Percentiles rank a stretch among this genome's conserved stretches.
Conservation (phyloP, 2,888 invertebrate genomes). For the Polymixis lichenea region DNA sequence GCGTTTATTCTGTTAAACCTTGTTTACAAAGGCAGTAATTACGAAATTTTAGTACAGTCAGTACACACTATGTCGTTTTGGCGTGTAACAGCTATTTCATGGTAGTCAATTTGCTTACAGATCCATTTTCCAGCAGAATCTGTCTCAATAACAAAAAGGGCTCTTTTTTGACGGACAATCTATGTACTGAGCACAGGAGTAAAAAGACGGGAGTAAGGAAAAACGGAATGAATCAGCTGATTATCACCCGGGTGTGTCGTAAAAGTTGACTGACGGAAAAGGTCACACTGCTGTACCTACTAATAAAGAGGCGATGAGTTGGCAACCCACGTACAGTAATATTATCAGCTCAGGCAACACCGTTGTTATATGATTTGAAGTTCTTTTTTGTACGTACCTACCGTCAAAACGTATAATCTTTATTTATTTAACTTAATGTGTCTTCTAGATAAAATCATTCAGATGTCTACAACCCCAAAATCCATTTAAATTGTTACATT, state of each 20-base stretch:
- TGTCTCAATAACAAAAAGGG: not conserved
- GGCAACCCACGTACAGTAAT: constrained; percentile 46
- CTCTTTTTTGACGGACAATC: not conserved
- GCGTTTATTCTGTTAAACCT: too few species aligned
- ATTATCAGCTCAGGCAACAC: constrained; percentile 35
- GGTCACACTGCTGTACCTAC: constrained; percentile 51
- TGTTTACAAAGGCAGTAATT: not conserved
- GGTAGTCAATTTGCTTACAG: not conserved
- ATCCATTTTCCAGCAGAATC: not conserved
- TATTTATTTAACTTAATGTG: too few species aligned
- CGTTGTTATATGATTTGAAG: constrained; percentile 15
- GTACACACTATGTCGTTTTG: not conserved
- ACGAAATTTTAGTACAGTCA: not conserved
- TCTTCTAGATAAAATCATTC: too few species aligned
- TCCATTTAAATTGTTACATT: too few species aligned
- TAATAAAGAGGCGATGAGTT: constrained; percentile 59
- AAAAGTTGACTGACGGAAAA: constrained; percentile 59
- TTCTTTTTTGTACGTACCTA: too few species aligned
- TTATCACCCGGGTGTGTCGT: constrained; percentile 56
- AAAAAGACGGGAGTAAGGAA: constrained; percentile 40
- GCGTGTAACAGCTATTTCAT: not conserved
- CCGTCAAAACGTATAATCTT: too few species aligned
- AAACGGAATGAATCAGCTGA: constrained; percentile 59
- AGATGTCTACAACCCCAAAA: too few species aligned
- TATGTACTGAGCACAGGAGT: constrained; percentile 22